Conservation (phyloP, 92 coral and sea anemone species). For the Heliopora coerulea region DNA sequence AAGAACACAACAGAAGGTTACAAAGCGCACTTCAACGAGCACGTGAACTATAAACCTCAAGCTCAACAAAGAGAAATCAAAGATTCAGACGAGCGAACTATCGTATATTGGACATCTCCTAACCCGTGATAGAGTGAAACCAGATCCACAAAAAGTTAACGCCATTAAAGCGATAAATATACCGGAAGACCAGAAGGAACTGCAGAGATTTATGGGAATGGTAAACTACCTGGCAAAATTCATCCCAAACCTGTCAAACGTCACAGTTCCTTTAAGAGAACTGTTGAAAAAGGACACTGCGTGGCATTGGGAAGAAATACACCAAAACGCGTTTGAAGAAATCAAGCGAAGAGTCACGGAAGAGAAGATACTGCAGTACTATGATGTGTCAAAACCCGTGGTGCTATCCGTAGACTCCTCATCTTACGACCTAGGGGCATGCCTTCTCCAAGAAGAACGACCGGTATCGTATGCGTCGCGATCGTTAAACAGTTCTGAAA, state of each 20-base stretch:
- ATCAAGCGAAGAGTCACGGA: conserved; percentile 35
- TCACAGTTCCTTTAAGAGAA: conserved; percentile 27
- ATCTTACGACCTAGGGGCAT: conserved; percentile 54
- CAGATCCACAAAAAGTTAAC: conserved; percentile 5
- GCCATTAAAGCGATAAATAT: conserved; percentile 8
- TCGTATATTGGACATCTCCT: not conserved
- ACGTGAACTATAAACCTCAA: no score
- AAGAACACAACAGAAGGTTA: no score
- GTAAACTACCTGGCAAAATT: conserved; percentile 6
- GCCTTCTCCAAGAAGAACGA: conserved; percentile 55
- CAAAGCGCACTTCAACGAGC: no score
- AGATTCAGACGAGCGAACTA: not conserved
- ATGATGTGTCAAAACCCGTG: conserved; percentile 47
- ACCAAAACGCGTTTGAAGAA: conserved; percentile 31
- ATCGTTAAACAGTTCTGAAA: conserved; percentile 49
- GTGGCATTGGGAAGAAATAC: conserved; percentile 51
- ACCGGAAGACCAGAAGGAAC: conserved; percentile 32
- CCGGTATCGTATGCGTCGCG: conserved; percentile 56
- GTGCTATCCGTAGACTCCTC: conserved; percentile 55
- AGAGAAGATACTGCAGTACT: conserved; percentile 45
- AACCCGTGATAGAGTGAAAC: not conserved
- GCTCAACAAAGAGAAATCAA: not conserved
- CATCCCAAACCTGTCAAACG: conserved; percentile 20
- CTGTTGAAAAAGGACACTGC: conserved; percentile 6
- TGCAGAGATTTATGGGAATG: conserved; percentile 11